Base-by-base conservation (phyloP, 2,888 invertebrate species). In the Cheilosia vulpina region DNA sequence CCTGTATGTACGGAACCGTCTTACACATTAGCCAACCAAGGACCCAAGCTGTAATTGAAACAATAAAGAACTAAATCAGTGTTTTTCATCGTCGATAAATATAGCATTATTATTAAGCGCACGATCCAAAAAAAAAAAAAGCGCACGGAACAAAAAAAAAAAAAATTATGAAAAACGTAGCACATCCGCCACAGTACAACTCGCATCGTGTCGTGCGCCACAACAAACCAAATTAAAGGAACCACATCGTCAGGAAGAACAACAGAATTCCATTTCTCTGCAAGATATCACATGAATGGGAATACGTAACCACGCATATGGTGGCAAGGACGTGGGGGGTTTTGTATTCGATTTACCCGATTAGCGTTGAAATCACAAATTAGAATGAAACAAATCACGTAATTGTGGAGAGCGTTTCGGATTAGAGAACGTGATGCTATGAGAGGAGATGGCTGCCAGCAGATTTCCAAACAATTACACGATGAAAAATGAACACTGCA, bases 1-100 rank as follows among this genome's bases (percentile, higher is more conserved):
- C 98, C 93, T 98, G 98, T 89, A 98, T 96, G 93, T 98, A 99
- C 4, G 98, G 97, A 68, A 98, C 98, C 24, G 97, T 96, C 93
- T 98, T 98, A 93, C 99, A 99, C 96, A 98, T 97, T 93, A 96
- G 94, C 95, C 96, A 96, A 69, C 98, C 98, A 47, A 98, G 94
- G 90, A 98, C 96, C 98, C 98, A 99, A 53, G 97, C 97, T 97
- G 94, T 38, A 89, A 93, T 93, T 91, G 90, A 55, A 45, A 60
- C 31, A 75, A 75, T 21, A 62, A 45, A 65, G 90, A 45, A 58
- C 45, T 50, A 34, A 73, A 63, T 77, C 43, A 58, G 65, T 31
- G 15, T 41, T 60, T 77, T 17, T 71, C 45, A 52, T 73, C 53
- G 52, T 17, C 43, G 45, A 66, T 80, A 77, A 38, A 38, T 38